These are phyloP conservation scores for Odontothrips loti DNA, from an alignment of 2,888 invertebrate genomes.

Conservation along the genomic window DNA sequence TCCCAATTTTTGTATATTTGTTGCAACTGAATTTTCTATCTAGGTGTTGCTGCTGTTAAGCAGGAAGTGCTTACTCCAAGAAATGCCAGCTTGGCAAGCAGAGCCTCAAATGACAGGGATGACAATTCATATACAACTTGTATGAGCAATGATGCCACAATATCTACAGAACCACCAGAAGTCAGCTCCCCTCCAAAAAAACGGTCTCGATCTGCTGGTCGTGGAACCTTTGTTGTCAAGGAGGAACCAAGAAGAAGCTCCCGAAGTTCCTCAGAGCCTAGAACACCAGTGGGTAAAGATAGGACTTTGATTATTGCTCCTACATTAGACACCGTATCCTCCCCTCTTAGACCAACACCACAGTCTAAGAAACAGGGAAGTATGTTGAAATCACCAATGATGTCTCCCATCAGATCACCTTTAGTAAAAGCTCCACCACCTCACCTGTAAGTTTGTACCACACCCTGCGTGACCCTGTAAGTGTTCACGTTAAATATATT, in stretches of 20 bases:
- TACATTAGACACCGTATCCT: not conserved
- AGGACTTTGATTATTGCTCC: not conserved
- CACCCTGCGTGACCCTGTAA: not conserved
- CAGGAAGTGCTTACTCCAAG: constrained; percentile 9
- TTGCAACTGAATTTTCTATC: not conserved
- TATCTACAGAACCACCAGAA: not conserved
- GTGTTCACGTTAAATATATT: too few relatives aligned
- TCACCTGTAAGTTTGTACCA: constrained; percentile 2
- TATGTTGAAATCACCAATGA: too few relatives aligned
- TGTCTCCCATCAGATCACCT: not conserved
- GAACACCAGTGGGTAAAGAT: not conserved
- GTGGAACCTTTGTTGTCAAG: not conserved
- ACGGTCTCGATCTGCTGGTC: not conserved
- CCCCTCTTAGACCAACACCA: not conserved
- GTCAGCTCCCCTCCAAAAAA: not conserved
- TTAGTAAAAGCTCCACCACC: not conserved
- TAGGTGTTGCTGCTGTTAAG: not conserved
- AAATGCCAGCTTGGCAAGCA: not conserved
- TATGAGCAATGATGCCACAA: not conserved
- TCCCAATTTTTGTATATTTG: not conserved
- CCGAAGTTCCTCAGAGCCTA: not conserved
- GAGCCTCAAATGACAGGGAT: not conserved
- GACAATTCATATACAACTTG: not conserved
- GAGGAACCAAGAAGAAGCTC: not conserved
- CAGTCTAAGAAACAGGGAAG: not conserved